Evolutionary conservation across 2,888 invertebrate genomes (phyloP), one percentile per base, ranked within the genome.

Genomic region (Serripes groenlandicus): DNA sequence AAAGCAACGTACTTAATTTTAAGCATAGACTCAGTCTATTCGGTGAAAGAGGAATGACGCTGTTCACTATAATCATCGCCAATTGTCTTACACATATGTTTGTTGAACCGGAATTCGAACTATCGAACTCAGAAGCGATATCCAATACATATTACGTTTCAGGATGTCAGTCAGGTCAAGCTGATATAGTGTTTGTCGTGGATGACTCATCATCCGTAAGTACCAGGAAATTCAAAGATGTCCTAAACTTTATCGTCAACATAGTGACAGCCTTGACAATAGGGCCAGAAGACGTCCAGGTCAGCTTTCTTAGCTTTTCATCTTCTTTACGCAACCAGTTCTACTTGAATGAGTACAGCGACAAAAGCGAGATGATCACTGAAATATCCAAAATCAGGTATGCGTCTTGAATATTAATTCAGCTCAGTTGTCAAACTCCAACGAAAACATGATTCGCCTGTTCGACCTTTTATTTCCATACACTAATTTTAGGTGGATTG

Each of bases 201-300:
- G 86, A 86, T 42, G 86, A 86, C 21, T 86, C 86, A 5, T 56
- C 82, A 37, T 86, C 86, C 11, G 81, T 86, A 1, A 68, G 49
- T 2, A 30, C 32, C 7, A 5, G 37, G 18, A 75, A 73, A 49
- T 86, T 62, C 60, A 58, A 49, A 3, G 23, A n/a, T 0, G 76
- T 86, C n/a, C 18, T 64, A 11, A 52, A 9, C 0, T 78, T 83
- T 52, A 58, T 86, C 2, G 49, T 30, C 5, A 77, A 28, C 4
- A 70, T 86, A 23, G 81, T 83, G 0, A 4, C 58, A 3, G 32
- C 30, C 3, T 66, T 86, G 0, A 64, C 71, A 9, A 74, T 86
- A 34, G 83, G 83, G 15, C 66, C 75, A 15, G 71, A 73, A 35
- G 77, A 70, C 21, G 69, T 72, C 2, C 83, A 79, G 52, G 69